phyloP scores from a whole-genome alignment of 2,113 vertebrate species.

The Uropsilus gracilis region DNA sequence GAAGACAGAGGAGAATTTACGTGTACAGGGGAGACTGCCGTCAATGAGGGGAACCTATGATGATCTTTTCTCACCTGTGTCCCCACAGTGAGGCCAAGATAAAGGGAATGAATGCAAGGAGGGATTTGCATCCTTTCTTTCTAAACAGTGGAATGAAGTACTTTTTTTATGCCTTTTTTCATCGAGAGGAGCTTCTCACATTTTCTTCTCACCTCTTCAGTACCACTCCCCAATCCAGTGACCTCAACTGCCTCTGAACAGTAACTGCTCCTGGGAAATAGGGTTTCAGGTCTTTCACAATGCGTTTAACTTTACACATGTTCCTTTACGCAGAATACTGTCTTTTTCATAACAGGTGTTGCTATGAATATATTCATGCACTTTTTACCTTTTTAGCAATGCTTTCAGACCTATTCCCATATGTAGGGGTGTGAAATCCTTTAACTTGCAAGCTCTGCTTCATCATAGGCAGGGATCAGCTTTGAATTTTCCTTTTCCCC shows the following conservation, averaged over 20 bases:
- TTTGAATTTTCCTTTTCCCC: background rate
- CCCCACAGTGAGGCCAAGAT: background rate
- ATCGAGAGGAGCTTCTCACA: background rate
- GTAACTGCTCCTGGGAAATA: background rate
- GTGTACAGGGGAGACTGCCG: too few relatives aligned
- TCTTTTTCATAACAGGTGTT: background rate
- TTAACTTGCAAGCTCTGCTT: background rate
- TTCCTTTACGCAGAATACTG: background rate
- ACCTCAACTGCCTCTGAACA: background rate
- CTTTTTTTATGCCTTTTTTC: background rate
- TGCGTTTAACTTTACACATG: background rate
- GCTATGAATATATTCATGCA: background rate
- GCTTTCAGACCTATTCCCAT: background rate
- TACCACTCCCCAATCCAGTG: background rate
- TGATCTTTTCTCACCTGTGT: background rate
- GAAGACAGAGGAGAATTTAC: background rate
- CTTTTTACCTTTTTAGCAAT: background rate
- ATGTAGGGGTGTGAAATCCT: background rate
- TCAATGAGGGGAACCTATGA: background rate
- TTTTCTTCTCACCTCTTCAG: background rate
- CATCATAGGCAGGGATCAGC: background rate
- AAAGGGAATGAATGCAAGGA: background rate
- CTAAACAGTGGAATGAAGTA: background rate
- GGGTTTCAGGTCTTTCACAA: background rate
- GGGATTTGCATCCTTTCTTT: background rate